These are phyloP conservation scores for Diplolepis rosae DNA, from an alignment of 2,888 invertebrate species.

Conservation along the genomic window DNA sequence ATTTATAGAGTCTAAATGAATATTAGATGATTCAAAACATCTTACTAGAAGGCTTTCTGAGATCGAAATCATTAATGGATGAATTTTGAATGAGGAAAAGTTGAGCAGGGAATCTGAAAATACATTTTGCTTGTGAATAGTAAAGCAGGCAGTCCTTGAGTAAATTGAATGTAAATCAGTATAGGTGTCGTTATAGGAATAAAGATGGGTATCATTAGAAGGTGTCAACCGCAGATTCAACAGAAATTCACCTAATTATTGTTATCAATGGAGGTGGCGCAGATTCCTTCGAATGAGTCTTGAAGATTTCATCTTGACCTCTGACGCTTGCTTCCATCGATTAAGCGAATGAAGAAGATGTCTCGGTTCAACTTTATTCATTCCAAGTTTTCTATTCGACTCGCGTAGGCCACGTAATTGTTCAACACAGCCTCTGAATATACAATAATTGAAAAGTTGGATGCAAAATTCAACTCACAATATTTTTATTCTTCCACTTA, in stretches of 20 bases:
- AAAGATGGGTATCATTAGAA: constrained; percentile 47
- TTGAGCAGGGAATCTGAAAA: background rate
- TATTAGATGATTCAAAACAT: too few species aligned
- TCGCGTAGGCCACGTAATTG: background rate
- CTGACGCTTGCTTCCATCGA: constrained; percentile 23
- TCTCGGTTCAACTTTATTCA: constrained; percentile 16
- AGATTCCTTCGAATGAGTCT: constrained; percentile 22
- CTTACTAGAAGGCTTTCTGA: too few species aligned
- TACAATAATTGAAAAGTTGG: background rate
- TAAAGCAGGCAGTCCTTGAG: constrained; percentile 40
- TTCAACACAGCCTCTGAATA: background rate
- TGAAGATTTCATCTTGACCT: constrained; percentile 32
- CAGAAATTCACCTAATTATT: constrained; percentile 47
- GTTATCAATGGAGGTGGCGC: constrained; percentile 29
- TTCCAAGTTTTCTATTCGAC: background rate
- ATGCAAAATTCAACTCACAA: background rate
- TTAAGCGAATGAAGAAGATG: background rate
- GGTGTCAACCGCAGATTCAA: constrained; percentile 45
- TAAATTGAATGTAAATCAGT: constrained; percentile 50
- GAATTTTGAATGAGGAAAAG: constrained; percentile 1
- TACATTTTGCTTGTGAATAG: constrained; percentile 15
- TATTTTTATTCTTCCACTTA: background rate
- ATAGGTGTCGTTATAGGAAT: constrained; percentile 34
- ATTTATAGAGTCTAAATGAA: too few species aligned
- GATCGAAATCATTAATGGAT: background rate